Percentiles rank a stretch among this genome's conserved stretches.
Conservation (phyloP, 2,113 vertebrate species). For the Pterocles gutturalis region DNA sequence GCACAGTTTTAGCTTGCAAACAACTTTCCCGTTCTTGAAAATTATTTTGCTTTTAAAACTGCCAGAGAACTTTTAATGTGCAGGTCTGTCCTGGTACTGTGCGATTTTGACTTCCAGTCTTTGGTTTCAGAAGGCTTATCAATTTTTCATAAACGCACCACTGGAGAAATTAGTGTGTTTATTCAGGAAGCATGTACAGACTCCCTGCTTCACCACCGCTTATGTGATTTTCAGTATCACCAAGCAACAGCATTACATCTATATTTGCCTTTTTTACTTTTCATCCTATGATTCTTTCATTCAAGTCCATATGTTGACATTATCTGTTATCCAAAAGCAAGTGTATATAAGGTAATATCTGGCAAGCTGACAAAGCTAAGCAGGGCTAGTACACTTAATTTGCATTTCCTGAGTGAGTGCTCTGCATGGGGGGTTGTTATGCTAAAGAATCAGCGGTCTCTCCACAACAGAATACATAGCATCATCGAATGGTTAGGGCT, state of each 20-base stretch:
- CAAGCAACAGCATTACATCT: neutral
- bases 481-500: no score
- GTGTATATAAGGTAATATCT: neutral
- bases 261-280: neutral
- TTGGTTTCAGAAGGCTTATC: neutral
- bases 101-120: neutral
- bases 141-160: neutral
- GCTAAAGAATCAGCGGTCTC: neutral
- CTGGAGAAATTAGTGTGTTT: neutral
- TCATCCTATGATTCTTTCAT: neutral
- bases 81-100: neutral
- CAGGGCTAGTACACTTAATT: neutral
- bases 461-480: neutral
- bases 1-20: neutral
- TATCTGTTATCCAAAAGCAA: fast-evolving
- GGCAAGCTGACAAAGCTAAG: neutral
- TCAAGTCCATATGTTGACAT: neutral
- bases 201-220: neutral
- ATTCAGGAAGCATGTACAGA: neutral
- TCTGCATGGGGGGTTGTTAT: neutral
- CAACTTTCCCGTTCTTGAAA: neutral
- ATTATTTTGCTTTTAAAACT: neutral
- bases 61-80: neutral
- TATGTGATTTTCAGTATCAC: fast-evolving
- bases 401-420: neutral